A percentile compares a stretch with the other conserved stretches of the same genome.
Conservation (phyloP, 2,113 vertebrate species). For the Engraulis encrasicolus region DNA sequence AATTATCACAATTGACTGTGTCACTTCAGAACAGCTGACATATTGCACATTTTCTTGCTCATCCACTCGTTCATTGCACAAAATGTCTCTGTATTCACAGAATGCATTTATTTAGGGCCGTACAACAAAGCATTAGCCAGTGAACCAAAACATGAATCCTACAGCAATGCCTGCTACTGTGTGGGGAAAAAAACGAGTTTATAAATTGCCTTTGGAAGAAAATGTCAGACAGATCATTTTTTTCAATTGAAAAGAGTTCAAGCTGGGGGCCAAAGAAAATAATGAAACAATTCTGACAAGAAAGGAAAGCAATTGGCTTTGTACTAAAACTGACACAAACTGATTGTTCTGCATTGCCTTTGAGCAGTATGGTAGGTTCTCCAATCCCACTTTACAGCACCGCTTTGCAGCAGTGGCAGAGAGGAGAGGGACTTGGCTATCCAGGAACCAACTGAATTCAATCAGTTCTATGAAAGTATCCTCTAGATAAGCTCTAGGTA, state of each 20-base stretch:
- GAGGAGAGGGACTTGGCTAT: neutral
- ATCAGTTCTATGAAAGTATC: neutral
- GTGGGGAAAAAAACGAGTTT: conserved; percentile 43
- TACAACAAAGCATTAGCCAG: neutral
- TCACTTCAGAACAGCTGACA: neutral
- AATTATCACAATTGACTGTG: neutral
- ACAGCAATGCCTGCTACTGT: conserved; percentile 20
- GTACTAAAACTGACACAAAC: conserved; percentile 45
- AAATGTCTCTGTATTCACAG: neutral
- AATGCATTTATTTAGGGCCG: conserved; percentile 4
- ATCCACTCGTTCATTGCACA: conserved; percentile 15
- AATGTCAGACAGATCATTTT: conserved; percentile 51
- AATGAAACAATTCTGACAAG: conserved; percentile 49
- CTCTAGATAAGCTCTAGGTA: neutral
- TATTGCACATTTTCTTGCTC: conserved; percentile 15
- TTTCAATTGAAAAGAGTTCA: conserved; percentile 55
- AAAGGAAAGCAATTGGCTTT: conserved; percentile 46
- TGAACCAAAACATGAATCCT: neutral
- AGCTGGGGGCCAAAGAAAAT: conserved; percentile 50
- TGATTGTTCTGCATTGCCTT: conserved; percentile 41
- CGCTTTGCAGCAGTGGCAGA: neutral
- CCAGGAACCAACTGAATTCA: neutral
- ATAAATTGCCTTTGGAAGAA: conserved; percentile 58
- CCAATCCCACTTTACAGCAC: neutral
- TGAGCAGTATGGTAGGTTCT: conserved; percentile 8